Conservation (phyloP, 2,797 vertebrate genomes). For the Hydrophis major region DNA sequence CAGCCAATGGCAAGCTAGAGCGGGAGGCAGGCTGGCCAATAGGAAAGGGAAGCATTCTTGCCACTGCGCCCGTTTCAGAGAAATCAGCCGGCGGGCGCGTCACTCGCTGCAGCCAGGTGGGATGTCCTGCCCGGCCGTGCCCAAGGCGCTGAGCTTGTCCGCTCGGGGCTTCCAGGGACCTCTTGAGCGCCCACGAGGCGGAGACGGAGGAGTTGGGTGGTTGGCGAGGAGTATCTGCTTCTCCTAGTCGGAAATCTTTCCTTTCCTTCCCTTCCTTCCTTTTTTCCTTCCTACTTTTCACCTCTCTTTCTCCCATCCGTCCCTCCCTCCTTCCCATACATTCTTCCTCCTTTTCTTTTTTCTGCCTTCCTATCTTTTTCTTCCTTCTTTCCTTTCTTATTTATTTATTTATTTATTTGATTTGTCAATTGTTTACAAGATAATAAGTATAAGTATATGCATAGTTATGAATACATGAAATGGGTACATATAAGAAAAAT, state of each 20-base stretch:
- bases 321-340: background rate
- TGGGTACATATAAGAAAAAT: too few species aligned
- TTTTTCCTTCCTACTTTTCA: background rate
- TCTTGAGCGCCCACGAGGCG: background rate
- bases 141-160: background rate
- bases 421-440: too few species aligned
- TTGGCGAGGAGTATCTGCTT: background rate
- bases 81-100: constrained; percentile 66
- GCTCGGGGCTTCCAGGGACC: background rate
- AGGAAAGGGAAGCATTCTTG: constrained; percentile 62
- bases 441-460: too few species aligned
- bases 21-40: constrained; percentile 32
- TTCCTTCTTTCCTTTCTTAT: background rate
- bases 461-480: too few species aligned
- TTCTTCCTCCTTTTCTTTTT: background rate
- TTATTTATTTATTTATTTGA: too few species aligned
- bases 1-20: constrained; percentile 24
- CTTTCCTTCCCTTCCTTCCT: background rate
- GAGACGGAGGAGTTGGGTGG: background rate
- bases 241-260: background rate
- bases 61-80: constrained; percentile 81
- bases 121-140: background rate
- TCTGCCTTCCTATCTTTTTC: too few species aligned
- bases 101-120: background rate
- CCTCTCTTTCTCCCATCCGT: too few species aligned